Base-by-base conservation (phyloP, 2,888 invertebrate genomes). In the Monoplex corrugatus region DNA sequence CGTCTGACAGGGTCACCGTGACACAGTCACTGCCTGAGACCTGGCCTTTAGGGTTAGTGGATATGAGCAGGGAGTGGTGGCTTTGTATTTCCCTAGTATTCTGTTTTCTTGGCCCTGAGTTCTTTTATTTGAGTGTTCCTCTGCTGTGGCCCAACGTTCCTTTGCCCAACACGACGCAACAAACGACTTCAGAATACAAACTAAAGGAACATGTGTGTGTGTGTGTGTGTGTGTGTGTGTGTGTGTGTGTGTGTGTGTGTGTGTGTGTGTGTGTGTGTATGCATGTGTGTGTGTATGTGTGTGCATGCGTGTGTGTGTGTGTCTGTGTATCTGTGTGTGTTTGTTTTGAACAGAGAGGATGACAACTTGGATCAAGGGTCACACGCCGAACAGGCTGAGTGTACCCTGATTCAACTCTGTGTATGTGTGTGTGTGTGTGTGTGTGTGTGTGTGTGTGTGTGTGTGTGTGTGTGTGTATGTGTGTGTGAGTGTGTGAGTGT, bases 221-320 rank as follows among this genome's bases (percentile, higher is more conserved):
- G 28, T 68, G 68, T 68, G 68, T 68, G 68, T 78, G 78, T 78
- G 38, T 78, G 78, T 78, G 78, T 78, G 78, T 78, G 78, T 78
- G 78, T 78, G 78, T 78, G 78, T 78, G 78, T 78, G 78, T 78
- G 78, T 78, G 78, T 78, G 78, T 78, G 78, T 78, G 78, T 78
- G 78, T 78, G 72, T 32, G 72, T 32, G 0, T 2, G 5, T 2
- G 5, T 72, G 72, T 0, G 5, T 72, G 72, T 2, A 28, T 72
- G 72, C 32, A 28, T 28, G n/a, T 28, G 72, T 28, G 72, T 32
- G 72, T 28, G 72, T 28, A 32, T 32, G 72, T 72, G 72, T 28
- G 72, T 72, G 72, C 72, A 32, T 72, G n/a, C n/a, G 72, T 28
- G 72, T 72, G 72, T 72, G 16, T 72, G n/a, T n/a, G n/a, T n/a